These are phyloP conservation scores for Premnoplex brunnescens DNA, from an alignment of 2,797 vertebrate species.

Conservation along the genomic window DNA sequence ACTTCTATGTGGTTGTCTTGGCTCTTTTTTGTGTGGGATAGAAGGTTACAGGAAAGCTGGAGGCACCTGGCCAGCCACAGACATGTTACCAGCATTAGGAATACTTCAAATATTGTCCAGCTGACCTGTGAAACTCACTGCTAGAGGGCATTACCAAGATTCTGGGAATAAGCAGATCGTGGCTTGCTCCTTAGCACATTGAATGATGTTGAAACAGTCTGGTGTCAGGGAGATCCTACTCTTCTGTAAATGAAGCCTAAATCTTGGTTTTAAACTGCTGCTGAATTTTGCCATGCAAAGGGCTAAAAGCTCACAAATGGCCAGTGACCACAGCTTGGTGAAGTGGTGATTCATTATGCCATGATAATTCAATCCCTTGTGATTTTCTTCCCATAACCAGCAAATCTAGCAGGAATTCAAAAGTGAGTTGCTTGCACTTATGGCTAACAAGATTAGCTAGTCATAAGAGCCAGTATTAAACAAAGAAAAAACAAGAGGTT, in stretches of 20 bases:
- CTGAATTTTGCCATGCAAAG: not conserved
- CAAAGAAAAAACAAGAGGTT: not conserved
- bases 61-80: constrained; percentile 18
- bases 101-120: not conserved
- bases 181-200: not conserved
- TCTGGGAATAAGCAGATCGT: not conserved
- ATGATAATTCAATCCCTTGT: not conserved
- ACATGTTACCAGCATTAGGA: not conserved
- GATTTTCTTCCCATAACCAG: not conserved
- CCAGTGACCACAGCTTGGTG: not conserved
- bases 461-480: not conserved
- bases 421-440: not conserved
- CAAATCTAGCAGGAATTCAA: not conserved
- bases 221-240: not conserved
- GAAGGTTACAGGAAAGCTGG: constrained; percentile 7
- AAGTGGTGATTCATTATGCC: not conserved
- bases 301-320: not conserved
- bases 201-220: not conserved
- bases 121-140: not conserved
- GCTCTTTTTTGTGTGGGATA: not conserved
- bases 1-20: not conserved
- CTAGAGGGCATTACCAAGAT: not conserved
- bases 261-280: not conserved
- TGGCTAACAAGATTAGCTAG: not conserved
- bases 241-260: not conserved